phyloP scores from a whole-genome alignment of 2,797 vertebrate genomes.

The Rhynchotus rufescens region DNA sequence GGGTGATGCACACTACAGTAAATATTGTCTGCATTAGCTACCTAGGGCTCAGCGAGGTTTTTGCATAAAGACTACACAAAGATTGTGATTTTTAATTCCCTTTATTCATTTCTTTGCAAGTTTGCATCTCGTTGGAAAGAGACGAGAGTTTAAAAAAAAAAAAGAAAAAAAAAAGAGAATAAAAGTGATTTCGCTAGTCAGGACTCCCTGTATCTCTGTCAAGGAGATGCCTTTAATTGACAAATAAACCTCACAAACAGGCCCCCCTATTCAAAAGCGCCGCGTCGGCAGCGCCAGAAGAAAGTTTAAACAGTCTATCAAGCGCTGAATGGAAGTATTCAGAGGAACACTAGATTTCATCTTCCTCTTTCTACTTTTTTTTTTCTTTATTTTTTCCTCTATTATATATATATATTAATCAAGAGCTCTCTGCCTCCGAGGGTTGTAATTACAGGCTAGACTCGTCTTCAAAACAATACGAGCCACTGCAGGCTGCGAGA shows the following conservation, averaged over 20 bases:
- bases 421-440: neutral
- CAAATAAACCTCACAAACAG: neutral
- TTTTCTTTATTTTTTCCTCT: neutral
- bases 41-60: neutral
- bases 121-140: neutral
- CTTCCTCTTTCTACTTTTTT: neutral
- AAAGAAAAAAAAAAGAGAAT: too few species aligned
- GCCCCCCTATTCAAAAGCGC: neutral
- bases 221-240: neutral
- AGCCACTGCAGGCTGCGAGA: neutral
- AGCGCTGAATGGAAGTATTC: neutral
- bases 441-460: neutral
- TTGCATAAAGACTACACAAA: neutral
- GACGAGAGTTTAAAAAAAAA: too few species aligned
- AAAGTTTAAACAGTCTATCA: neutral
- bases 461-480: conserved; percentile 18
- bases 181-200: neutral
- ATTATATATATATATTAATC: neutral
- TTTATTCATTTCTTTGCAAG: neutral
- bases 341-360: neutral
- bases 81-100: neutral
- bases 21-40: neutral
- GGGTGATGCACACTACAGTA: neutral
- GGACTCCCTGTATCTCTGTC: neutral
- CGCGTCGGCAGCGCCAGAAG: neutral